These are phyloP conservation scores for Sebastes iracundus DNA, from an alignment of 2,797 vertebrate species.

Conservation along the genomic window DNA sequence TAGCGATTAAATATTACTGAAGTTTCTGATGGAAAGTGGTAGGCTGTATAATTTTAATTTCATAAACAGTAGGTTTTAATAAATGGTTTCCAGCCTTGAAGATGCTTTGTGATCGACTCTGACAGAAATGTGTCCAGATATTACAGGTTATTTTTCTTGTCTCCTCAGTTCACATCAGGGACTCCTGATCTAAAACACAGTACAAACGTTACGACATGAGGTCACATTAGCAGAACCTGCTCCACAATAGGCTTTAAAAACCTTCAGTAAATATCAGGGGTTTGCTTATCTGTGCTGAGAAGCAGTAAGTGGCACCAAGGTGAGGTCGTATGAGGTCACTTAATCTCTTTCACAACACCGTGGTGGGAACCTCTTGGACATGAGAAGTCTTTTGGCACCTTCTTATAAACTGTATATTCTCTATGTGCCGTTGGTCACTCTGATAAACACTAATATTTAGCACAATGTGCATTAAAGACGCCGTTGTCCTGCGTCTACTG, in stretches of 20 bases:
- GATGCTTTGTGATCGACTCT: neutral
- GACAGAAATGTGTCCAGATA: neutral
- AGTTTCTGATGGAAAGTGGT: no score
- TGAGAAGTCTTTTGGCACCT: neutral
- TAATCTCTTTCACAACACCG: constrained; percentile 10
- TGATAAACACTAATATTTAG: neutral
- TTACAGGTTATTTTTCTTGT: neutral
- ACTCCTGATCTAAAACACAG: neutral
- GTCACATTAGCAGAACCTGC: neutral
- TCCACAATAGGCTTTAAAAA: neutral
- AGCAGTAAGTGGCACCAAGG: constrained; percentile 11
- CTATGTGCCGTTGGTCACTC: neutral
- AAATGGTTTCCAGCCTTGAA: neutral
- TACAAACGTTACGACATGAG: neutral
- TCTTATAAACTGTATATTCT: neutral
- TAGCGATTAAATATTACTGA: no score
- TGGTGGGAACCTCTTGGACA: neutral
- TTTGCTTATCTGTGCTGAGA: constrained; percentile 19
- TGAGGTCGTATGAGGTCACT: constrained; percentile 6
- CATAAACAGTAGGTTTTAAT: no score
- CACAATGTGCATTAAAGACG: neutral
- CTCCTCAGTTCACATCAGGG: neutral
- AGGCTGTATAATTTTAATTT: no score
- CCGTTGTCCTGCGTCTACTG: neutral
- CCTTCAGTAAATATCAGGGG: constrained; percentile 1